Conservation (phyloP, 2,113 vertebrate species). For the Solea solea region DNA sequence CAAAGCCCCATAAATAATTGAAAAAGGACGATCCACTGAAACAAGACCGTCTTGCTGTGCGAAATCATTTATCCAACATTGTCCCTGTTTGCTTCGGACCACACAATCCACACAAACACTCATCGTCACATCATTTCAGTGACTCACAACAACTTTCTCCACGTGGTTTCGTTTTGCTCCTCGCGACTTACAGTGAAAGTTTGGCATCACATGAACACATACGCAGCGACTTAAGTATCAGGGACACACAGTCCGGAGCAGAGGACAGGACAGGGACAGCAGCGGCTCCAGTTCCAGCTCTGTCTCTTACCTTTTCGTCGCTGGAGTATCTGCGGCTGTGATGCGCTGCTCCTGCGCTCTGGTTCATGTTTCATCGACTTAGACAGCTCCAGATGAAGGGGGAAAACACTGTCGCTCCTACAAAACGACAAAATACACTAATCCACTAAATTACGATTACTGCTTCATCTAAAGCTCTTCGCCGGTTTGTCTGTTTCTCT, state of each 20-base stretch:
- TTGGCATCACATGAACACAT: neutral
- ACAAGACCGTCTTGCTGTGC: constrained; percentile 6
- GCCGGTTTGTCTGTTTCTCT: constrained; percentile 18
- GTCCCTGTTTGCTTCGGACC: neutral
- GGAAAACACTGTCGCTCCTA: too few relatives aligned
- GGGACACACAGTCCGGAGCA: neutral
- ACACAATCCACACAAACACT: neutral
- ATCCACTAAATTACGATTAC: neutral
- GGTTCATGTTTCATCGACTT: constrained; percentile 71
- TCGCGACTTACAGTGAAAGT: constrained; percentile 6
- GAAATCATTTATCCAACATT: constrained; percentile 40
- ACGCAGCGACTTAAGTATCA: neutral
- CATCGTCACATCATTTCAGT: neutral
- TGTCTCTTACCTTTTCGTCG: constrained; percentile 55
- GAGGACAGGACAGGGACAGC: neutral
- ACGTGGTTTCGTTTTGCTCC: constrained; percentile 9
- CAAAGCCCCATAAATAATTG: constrained; percentile 50
- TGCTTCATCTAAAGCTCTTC: constrained; percentile 11
- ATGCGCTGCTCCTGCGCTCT: constrained; percentile 70
- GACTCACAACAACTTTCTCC: constrained; percentile 20
- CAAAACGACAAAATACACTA: too few relatives aligned
- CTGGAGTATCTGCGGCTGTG: constrained; percentile 57
- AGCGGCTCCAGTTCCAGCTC: neutral
- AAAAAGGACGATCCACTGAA: constrained; percentile 1
- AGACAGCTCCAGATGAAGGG: constrained; percentile 41